Percentiles rank a stretch among this genome's conserved stretches.
Conservation (phyloP, 64 coral and sea anemone genomes). For the Pocillopora damicornis region DNA sequence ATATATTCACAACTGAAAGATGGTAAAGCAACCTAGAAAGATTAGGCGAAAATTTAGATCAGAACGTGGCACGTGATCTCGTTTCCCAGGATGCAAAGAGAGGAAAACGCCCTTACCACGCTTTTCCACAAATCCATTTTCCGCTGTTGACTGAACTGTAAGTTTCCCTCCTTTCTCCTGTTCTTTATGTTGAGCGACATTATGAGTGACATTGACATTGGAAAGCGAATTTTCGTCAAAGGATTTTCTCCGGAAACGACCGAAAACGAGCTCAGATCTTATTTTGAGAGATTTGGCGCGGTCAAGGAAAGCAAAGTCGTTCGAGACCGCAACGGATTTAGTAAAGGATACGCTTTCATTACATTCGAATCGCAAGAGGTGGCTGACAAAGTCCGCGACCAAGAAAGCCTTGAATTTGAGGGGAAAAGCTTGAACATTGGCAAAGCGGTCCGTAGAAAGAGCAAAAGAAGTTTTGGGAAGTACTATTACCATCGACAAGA, state of each 20-base stretch:
- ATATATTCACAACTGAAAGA: neutral
- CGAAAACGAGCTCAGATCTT: slow-evolving; percentile 85
- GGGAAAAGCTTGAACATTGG: slow-evolving; percentile 87
- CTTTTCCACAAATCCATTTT: slow-evolving; percentile 5
- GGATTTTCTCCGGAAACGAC: slow-evolving; percentile 95
- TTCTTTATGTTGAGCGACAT: neutral
- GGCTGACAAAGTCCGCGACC: slow-evolving; percentile 67
- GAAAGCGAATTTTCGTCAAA: slow-evolving; percentile 97
- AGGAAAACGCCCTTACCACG: neutral
- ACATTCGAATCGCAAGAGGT: slow-evolving; percentile 96
- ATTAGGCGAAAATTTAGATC: neutral
- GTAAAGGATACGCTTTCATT: slow-evolving; percentile 95
- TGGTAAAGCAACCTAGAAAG: neutral
- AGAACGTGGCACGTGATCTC: neutral
- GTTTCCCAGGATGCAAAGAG: slow-evolving; percentile 39
- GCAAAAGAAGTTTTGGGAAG: slow-evolving; percentile 64
- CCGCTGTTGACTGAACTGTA: slow-evolving; percentile 6
- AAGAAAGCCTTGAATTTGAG: slow-evolving; percentile 83
- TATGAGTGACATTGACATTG: slow-evolving; percentile 87
- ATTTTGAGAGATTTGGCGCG: slow-evolving; percentile 87
- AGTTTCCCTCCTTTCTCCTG: slow-evolving; percentile 5
- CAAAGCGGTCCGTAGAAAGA: slow-evolving; percentile 83
- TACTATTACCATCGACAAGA: slow-evolving; percentile 65
- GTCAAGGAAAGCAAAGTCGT: slow-evolving; percentile 96
- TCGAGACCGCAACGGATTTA: slow-evolving; percentile 79